Base-by-base conservation (phyloP, 2,888 invertebrate genomes). In the Yponomeuta cagnagella region DNA sequence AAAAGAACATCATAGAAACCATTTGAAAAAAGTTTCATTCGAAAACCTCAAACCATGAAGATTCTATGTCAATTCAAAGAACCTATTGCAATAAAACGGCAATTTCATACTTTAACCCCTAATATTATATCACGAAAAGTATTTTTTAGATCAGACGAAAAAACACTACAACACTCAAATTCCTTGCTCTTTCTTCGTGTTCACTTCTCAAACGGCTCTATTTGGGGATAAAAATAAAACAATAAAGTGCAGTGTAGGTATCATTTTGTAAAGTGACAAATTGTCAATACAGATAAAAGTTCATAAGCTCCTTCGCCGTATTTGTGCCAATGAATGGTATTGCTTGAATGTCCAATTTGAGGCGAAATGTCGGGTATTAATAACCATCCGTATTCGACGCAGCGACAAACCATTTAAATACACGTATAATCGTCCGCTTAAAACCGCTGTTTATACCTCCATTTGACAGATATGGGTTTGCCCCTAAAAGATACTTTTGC, bases 391-490 rank as follows among this genome's bases (percentile, higher is more conserved):
- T 67, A 37, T 67, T 43, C 37, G 43, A 37, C n/a, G 30, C 43
- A 33, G 12, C 12, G 67, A 67, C 23, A n/a, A n/a, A 43, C 23
- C 43, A 23, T 68, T 68, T 64, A 48, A 31, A 23, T 10, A 12
- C 48, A 68, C 52, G 67, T n/a, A 67, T 67, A 67, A 67, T 67
- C 67, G 73, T 72, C 71, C 75, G 76, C 75, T 80, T 76, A 78
- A 78, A 75, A 76, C 74, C 76, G 71, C 73, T 75, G 73, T 79
- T 81, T 81, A 80, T 79, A 74, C 70, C 73, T 66, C 70, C 67
- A 30, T 73, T 72, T 74, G 80, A 81, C 80, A 79, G 77, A 75
- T 76, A 77, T 77, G 68, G 48, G 52, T 48, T 68, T 68, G 52
- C 68, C 68, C 68, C 52, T 48, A 68, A 68, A 68, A 52, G 48